Evolutionary conservation across 2,888 invertebrate genomes (phyloP).

Genomic region (Sminthurides aquaticus): DNA sequence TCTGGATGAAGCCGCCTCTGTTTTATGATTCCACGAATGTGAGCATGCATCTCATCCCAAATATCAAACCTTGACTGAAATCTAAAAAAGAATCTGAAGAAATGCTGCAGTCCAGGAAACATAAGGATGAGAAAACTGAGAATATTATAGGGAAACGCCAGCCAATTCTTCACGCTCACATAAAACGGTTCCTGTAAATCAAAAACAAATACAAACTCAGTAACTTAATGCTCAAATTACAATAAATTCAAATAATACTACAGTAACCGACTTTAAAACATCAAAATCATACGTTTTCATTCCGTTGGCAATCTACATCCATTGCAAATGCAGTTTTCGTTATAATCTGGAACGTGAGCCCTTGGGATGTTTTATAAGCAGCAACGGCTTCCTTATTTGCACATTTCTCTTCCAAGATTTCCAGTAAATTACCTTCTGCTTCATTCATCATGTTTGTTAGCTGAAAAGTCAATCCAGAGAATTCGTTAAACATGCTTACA

Average conservation of each 20-base stretch:
- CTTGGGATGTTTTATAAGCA: constrained; percentile 40
- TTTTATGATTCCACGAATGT: constrained; percentile 35
- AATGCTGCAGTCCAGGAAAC: constrained; percentile 41
- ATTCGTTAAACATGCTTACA: constrained; percentile 1
- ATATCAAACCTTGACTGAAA: constrained; percentile 40
- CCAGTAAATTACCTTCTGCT: constrained; percentile 39
- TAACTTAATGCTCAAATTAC: not conserved
- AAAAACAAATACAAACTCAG: not conserved
- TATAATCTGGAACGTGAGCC: constrained; percentile 41
- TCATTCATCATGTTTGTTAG: constrained; percentile 42
- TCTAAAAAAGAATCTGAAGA: constrained; percentile 36
- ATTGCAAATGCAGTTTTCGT: constrained; percentile 42
- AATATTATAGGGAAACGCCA: constrained; percentile 42
- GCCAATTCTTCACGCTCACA: constrained; percentile 40
- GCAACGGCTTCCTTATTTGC: constrained; percentile 32
- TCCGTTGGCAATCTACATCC: constrained; percentile 42
- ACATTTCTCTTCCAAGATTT: constrained; percentile 40
- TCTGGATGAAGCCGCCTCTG: constrained; percentile 31
- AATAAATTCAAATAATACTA: not conserved
- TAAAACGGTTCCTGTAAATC: constrained; percentile 37
- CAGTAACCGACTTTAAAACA: not conserved
- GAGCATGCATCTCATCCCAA: constrained; percentile 36
- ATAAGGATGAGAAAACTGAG: constrained; percentile 40
- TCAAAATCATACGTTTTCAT: constrained; percentile 35
- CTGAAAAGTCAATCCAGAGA: no score